A percentile compares a stretch with the other conserved stretches of the same genome.
phyloP scores from a whole-genome alignment of 1,140 invertebrate genomes.

The Bombus sibiricus region DNA sequence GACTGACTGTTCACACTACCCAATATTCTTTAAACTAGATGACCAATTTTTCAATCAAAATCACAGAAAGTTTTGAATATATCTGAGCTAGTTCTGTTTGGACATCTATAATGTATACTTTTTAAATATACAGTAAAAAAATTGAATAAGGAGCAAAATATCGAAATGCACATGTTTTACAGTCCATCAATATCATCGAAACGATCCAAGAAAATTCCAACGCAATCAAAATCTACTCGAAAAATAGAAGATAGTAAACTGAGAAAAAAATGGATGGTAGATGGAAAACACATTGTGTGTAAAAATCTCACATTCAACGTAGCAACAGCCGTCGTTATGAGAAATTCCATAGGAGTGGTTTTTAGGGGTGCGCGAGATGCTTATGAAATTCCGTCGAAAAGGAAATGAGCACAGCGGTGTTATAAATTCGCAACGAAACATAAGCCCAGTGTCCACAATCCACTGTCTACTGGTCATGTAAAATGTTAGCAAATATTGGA shows the following conservation, averaged over 20 bases:
- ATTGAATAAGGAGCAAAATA: no score
- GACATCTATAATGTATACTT: no score
- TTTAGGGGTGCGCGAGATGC: background rate
- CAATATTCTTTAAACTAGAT: no score
- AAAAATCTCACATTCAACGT: conserved; percentile 15
- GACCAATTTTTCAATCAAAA: no score
- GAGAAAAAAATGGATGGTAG: background rate
- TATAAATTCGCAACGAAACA: background rate
- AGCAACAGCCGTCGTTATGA: conserved; percentile 2
- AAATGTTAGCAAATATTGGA: background rate
- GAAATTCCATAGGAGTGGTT: conserved; percentile 16
- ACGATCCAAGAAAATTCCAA: background rate
- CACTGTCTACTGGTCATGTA: background rate
- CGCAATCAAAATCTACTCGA: background rate
- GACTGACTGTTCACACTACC: no score
- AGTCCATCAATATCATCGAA: background rate
- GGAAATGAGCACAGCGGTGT: background rate
- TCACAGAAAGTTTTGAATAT: no score
- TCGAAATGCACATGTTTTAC: no score
- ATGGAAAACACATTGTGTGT: background rate
- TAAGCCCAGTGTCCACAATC: background rate
- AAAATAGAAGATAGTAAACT: background rate
- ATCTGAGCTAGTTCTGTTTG: no score
- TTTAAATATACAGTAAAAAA: no score
- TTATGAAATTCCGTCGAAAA: conserved; percentile 47